Evolutionary conservation across 2,888 invertebrate species (phyloP).

Genomic region (Drosophila anomalata): DNA sequence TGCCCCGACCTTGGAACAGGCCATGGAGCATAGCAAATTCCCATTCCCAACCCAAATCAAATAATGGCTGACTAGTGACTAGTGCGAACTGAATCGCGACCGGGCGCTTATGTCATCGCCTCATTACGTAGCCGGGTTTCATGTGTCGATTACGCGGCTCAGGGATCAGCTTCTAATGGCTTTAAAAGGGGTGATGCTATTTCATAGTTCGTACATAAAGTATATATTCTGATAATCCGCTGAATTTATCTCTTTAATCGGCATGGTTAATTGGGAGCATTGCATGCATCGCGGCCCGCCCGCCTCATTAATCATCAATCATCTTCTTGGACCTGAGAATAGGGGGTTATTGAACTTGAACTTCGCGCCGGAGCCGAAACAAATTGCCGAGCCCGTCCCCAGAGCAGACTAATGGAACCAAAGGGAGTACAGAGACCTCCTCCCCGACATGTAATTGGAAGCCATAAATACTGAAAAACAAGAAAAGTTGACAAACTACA

Average conservation of each 20-base stretch:
- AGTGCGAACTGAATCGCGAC: constrained; percentile 14
- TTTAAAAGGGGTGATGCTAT: constrained; percentile 25
- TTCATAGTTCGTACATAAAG: constrained; percentile 5
- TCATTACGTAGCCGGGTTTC: constrained; percentile 29
- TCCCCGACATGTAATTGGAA: constrained; percentile 64
- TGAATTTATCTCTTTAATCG: constrained; percentile 16
- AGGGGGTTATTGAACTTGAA: constrained; percentile 38
- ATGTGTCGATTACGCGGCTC: constrained; percentile 4
- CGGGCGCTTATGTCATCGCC: constrained; percentile 42
- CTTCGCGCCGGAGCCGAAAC: constrained; percentile 29
- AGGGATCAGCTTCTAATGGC: constrained; percentile 31
- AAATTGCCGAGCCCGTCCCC: constrained; percentile 37
- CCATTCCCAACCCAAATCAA: constrained; percentile 12
- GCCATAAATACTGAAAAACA: constrained; percentile 65
- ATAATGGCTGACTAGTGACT: constrained; percentile 10
- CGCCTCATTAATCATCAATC: constrained; percentile 27
- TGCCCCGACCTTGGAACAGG: constrained; percentile 32
- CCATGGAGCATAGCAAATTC: constrained; percentile 60
- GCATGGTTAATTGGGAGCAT: constrained; percentile 26
- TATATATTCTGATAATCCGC: constrained; percentile 12
- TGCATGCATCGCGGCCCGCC: constrained; percentile 12
- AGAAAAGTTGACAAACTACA: constrained; percentile 51
- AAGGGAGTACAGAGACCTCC: constrained; percentile 15
- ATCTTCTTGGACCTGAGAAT: constrained; percentile 15
- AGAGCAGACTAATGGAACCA: constrained; percentile 33